Base-by-base conservation (phyloP, 92 coral and sea anemone genomes). In the Porites rus region DNA sequence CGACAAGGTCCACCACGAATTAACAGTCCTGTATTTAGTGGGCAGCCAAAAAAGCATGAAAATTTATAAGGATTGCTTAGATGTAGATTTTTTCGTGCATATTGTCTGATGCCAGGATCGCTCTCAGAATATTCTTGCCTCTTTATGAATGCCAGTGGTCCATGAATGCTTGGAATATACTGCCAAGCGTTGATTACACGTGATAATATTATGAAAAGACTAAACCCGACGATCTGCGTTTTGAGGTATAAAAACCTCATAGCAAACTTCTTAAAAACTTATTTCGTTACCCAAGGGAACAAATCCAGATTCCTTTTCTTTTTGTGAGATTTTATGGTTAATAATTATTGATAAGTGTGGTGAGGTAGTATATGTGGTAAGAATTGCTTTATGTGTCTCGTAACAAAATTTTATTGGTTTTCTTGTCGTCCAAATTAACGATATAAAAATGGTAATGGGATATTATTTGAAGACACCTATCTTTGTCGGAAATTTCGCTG, bases 1-100 rank as follows among this genome's bases (percentile, higher is more conserved):
- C 75, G 51, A 80, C 85, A 80, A 18, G 85, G 76, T 52, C 76
- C 76, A 8, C 85, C 85, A 53, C 14, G 85, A 67, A 80, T 53
- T 53, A 80, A 58, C 17, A 80, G 16, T 69, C 46, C 85, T 17
- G 52, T 54, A 54, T 69, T 67, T 14, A 25, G 28, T 21, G 75
- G 85, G 38, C 64, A 51, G 25, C 54, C 24, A 6, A 52, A 56
- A 69, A 53, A 80, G 69, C 28, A 69, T 54, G 76, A 67, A 22
- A 80, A 69, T 16, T 65, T 14, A 43, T 46, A 18, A 24, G 76
- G 66, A 67, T 22, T 10, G 72, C 46, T 11, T 8, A 38, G 46
- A 14, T 12, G 17, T 2, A 52, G 52, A 53, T 20, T 64, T 52
- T 43, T 75, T 28, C 25, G 24, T 68, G 12, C 28, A 22, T 51